These are phyloP conservation scores for Gyps fulvus DNA, from an alignment of 2,113 vertebrate genomes.

Conservation along the genomic window DNA sequence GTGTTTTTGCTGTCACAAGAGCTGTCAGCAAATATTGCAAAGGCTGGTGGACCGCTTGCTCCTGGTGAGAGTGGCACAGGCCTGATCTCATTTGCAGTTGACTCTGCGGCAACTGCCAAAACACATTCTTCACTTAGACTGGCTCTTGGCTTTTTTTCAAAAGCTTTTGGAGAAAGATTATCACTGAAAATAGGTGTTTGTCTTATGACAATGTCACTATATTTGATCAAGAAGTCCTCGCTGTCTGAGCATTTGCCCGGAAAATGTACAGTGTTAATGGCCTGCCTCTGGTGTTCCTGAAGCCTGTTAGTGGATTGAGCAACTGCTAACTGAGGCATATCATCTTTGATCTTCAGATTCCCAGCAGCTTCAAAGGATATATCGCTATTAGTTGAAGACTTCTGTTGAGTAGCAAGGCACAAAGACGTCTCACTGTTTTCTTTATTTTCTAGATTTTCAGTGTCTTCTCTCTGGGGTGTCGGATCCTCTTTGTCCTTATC, in stretches of 20 bases:
- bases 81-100: background rate
- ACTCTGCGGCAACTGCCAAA: background rate
- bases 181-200: constrained; percentile 62
- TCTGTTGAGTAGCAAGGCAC: background rate
- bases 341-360: background rate
- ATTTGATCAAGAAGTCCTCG: constrained; percentile 66
- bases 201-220: constrained; percentile 80
- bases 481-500: background rate
- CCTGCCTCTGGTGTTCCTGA: background rate
- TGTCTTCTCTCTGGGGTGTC: background rate
- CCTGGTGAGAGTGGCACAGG: background rate
- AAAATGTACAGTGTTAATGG: fast-evolving
- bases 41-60: constrained; percentile 62
- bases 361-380: background rate
- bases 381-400: background rate
- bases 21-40: constrained; percentile 56
- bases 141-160: background rate
- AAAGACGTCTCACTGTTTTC: background rate
- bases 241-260: constrained; percentile 22
- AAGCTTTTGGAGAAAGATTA: background rate
- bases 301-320: background rate
- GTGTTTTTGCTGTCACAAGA: background rate
- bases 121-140: background rate
- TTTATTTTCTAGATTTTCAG: background rate
- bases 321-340: background rate